phyloP scores from a whole-genome alignment of 2,113 vertebrate species.

The Sarotherodon lohbergeri region DNA sequence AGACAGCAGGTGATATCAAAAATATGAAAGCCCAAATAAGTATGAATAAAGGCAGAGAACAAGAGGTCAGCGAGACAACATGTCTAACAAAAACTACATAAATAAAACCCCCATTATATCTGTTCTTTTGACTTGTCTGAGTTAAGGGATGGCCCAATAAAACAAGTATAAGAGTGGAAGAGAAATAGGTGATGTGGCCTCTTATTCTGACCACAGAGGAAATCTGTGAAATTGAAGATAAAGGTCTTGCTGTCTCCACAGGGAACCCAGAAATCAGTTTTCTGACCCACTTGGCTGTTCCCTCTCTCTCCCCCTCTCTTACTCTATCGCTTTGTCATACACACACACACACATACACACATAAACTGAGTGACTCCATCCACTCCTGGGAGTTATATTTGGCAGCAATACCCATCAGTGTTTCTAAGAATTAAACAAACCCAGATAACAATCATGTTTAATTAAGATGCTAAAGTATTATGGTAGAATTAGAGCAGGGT shows the following conservation, averaged over 20 bases:
- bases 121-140: neutral
- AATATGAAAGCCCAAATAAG: neutral
- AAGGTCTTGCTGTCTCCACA: slow-evolving; percentile 44
- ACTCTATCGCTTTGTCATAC: neutral
- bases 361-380: neutral
- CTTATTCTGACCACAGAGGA: slow-evolving; percentile 50
- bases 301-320: neutral
- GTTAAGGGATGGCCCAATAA: slow-evolving; percentile 35
- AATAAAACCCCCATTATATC: neutral
- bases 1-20: neutral
- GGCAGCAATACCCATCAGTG: slow-evolving; percentile 31
- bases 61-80: neutral
- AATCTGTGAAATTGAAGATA: slow-evolving; percentile 60
- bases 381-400: slow-evolving; percentile 36
- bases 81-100: neutral
- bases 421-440: slow-evolving; percentile 50
- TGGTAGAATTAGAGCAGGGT: slow-evolving; percentile 11
- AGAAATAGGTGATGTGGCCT: slow-evolving; percentile 38
- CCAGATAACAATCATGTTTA: slow-evolving; percentile 53
- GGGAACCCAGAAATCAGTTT: slow-evolving; percentile 47
- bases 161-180: neutral
- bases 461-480: slow-evolving; percentile 47
- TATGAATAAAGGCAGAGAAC: neutral
- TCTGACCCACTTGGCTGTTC: slow-evolving; percentile 62
- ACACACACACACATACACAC: neutral